Percentiles rank a stretch among this genome's conserved stretches.
phyloP scores from a whole-genome alignment of 2,113 vertebrate species.

The Azemiops feae region DNA sequence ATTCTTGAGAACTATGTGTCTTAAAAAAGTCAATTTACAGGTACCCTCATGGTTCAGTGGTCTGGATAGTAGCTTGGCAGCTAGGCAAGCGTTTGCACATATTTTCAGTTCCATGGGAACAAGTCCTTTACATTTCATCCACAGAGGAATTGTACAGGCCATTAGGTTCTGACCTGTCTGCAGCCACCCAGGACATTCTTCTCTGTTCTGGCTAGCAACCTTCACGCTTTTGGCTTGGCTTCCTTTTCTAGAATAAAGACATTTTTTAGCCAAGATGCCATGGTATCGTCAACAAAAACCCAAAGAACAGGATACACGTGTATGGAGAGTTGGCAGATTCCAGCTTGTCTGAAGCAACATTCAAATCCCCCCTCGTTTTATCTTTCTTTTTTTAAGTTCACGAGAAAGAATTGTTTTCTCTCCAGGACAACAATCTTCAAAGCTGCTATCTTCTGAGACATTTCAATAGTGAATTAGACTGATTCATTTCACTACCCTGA shows the following conservation, averaged over 20 bases:
- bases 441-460: not conserved
- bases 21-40: not conserved
- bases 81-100: not conserved
- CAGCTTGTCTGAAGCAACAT: not conserved
- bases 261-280: not conserved
- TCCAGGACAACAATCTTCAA: conserved; percentile 18
- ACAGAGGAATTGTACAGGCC: not conserved
- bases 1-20: not conserved
- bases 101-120: not conserved
- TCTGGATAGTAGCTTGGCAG: not conserved
- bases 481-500: not conserved
- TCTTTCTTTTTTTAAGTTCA: not conserved
- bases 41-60: not conserved
- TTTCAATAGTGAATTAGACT: not conserved
- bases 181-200: not conserved
- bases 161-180: not conserved
- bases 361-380: not conserved
- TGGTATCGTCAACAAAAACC: not conserved
- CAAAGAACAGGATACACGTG: not conserved
- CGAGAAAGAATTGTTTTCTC: not conserved
- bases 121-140: not conserved
- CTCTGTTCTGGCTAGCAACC: not conserved
- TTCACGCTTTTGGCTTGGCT: not conserved
- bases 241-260: not conserved
- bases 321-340: not conserved